Evolutionary conservation across 2,888 invertebrate species (phyloP), one percentile per base, ranked within the genome.

Genomic region (Tipula lateralis): DNA sequence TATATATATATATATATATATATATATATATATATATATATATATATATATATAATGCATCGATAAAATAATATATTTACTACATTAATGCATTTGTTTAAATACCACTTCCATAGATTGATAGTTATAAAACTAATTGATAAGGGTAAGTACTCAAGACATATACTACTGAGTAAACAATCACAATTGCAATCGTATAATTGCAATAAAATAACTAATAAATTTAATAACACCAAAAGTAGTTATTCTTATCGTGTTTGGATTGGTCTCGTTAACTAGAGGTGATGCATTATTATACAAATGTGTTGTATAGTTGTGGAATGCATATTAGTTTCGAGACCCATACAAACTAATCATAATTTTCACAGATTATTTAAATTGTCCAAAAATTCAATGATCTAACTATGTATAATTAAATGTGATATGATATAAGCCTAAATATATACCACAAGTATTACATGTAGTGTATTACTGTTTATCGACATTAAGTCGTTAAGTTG

Each of bases 161-260:
- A 30, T 29, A 82, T n/a, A 30, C 32, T 30, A 6, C 7, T 29
- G 82, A 30, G 29, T 81, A 29, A n/a, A 82, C 9, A 30, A 82
- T 81, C 1, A 2, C 29, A 12, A 0, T n/a, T n/a, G n/a, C n/a
- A n/a, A n/a, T n/a, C n/a, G n/a, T 81, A 81, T 30, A 30, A 30
- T 82, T 82, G 66, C 66, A 66, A 24, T 66, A n/a, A 12, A 66
- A 24, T 66, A n/a, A 12, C 24, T 66, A 2, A 66, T 66, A 66
- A 66, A 66, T 9, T n/a, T n/a, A 66, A 24, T 24, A 16, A 50
- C 6, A 12, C 3, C n/a, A 44, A 66, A 9, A 24, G 9, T 66
- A 66, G 66, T 66, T 66, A n/a, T n/a, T 66, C 66, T 82, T 82
- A 82, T 82, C 82, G 32, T 82, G 82, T 82, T 82, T 82, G 82